Base-by-base conservation (phyloP, 2,113 vertebrate species). In the Thinocorus orbignyianus region DNA sequence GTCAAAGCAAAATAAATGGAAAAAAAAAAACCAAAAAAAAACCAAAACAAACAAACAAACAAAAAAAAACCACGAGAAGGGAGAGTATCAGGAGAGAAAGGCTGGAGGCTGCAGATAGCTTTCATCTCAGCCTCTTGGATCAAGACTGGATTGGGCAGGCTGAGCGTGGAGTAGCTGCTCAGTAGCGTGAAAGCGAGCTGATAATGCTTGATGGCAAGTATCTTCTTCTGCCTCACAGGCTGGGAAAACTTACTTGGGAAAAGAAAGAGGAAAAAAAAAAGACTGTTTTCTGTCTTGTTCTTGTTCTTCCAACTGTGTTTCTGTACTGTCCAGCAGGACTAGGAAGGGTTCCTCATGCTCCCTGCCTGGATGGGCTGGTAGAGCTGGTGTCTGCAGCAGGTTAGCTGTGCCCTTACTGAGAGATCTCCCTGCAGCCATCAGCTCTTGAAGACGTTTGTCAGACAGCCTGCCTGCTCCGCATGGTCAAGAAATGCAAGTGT, bases 321-420 rank as follows among this genome's bases (percentile, higher is more conserved):
- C 19, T 0, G 0, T 22, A n/a, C 33, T 11, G 13, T n/a, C 11
- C 0, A 0, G 12, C 3, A 80, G 79, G 28, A 64, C 25, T 30
- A 12, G 31, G 18, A 11, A 78, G 24, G 33, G 22, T 11, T 94
- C 30, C 24, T 57, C 30, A 37, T 25, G 16, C 33, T 49, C 11
- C 51, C 65, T 2, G 1, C 14, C 20, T 54, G 46, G 37, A 64
- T 16, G 18, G 25, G 31, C 46, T 46, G 16, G 3, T 0, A 1
- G 55, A 73, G 11, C 42, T 70, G 30, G 31, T 62, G 26, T 57
- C 30, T 72, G 57, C 44, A 52, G 12, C 0, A 2, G 16, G n/a
- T 81, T 51, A 61, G 15, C 51, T 41, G 22, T 62, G 76, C 14
- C 46, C 49, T 62, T 70, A 16, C 2, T 60, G 41, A 44, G 49